These are phyloP conservation scores for Tetragonula clypearis DNA, from an alignment of 1,140 invertebrate species.

Conservation along the genomic window DNA sequence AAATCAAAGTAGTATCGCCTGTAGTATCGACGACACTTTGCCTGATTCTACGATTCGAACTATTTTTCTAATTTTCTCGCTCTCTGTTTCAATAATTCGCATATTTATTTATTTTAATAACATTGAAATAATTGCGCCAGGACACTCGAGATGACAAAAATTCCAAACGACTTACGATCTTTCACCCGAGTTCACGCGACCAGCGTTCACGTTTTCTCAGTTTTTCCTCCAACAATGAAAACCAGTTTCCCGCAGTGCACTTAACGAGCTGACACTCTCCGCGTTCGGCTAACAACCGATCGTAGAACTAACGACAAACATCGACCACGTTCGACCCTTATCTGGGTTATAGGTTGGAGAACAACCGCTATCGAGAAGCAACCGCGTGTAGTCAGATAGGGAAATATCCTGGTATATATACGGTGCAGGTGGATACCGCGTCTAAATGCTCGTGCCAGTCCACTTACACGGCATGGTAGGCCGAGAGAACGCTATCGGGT, in stretches of 20 bases:
- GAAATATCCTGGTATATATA: constrained; percentile 35
- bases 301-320: background rate
- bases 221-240: background rate
- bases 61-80: no score
- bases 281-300: constrained; percentile 4
- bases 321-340: background rate
- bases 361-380: background rate
- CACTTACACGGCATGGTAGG: constrained; percentile 17
- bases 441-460: background rate
- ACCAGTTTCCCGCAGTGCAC: background rate
- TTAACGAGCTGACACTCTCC: background rate
- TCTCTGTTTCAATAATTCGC: no score
- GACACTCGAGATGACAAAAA: background rate
- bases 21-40: no score
- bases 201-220: background rate
- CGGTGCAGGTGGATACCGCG: background rate
- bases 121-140: no score
- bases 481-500: constrained; percentile 25
- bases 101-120: no score
- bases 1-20: no score
- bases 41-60: no score
- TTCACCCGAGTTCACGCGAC: background rate
- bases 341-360: background rate
- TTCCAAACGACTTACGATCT: background rate
- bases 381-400: constrained; percentile 46